A percentile compares a stretch with the other conserved stretches of the same genome.
These are phyloP conservation scores for Mesocentrotus franciscanus DNA, from an alignment of 53 echinoderm and acorn worm species.

Conservation along the genomic window DNA sequence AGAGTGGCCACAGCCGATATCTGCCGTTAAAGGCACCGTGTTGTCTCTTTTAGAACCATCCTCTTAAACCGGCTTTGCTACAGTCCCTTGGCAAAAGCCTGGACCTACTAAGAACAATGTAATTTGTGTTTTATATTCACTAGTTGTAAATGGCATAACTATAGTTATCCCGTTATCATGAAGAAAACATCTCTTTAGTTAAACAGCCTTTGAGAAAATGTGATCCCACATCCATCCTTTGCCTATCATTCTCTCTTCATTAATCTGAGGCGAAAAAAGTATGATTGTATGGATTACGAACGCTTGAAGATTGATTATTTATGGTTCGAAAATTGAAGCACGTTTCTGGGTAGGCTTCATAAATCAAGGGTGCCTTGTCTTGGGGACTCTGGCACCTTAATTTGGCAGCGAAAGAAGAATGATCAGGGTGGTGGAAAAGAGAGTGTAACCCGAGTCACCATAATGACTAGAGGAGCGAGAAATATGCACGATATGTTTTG, in stretches of 20 bases:
- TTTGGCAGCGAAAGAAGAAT: constrained; percentile 16
- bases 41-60: neutral
- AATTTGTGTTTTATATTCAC: no score
- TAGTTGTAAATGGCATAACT: no score
- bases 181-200: no score
- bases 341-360: constrained; percentile 43
- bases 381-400: constrained; percentile 19
- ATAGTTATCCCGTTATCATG: no score
- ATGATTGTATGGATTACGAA: constrained; percentile 2
- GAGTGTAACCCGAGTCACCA: constrained; percentile 1
- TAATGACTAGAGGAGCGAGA: constrained; percentile 47
- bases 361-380: constrained; percentile 40
- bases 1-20: constrained; percentile 3
- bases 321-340: constrained; percentile 28
- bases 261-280: neutral
- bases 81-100: neutral
- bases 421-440: neutral
- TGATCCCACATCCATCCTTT: neutral
- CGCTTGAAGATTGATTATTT: constrained; percentile 10
- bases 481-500: constrained; percentile 53
- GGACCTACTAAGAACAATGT: no score
- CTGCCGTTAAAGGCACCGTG: neutral
- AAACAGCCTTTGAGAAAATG: no score
- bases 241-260: neutral
- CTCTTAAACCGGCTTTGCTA: neutral